Base-by-base conservation (phyloP, 2,113 vertebrate species). In the Cynopterus brachyotis region DNA sequence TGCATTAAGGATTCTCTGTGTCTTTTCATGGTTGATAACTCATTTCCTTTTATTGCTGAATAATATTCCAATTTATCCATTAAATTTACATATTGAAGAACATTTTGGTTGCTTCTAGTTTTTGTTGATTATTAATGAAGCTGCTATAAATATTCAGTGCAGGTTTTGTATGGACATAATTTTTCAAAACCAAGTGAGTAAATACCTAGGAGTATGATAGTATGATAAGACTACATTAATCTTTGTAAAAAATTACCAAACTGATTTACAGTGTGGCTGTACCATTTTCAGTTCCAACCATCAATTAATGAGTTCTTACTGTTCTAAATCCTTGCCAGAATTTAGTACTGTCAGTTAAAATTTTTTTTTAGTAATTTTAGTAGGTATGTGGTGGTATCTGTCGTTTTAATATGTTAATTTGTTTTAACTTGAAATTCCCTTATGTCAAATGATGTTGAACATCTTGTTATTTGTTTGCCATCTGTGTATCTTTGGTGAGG, bases 341-440 rank as follows among this genome's bases (percentile, higher is more conserved):
- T 78, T 80, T 42, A 40, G 79, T 40, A 67, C 15, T 83, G 19
- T 78, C 62, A 20, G 20, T 79, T 57, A 37, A 37, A 37, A 8
- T 1, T 8, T 3, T 59, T 40, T 11, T 53, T 66, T 59, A 81
- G 22, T 50, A 13, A 22, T 93, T 83, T 47, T 83, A 55, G 28
- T 40, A n/a, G 40, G n/a, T 16, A 0, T 53, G 10, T 75, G 13
- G n/a, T 64, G 24, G 37, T 35, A 45, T 69, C 75, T 59, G 28
- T 40, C 78, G 32, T 66, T 82, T 84, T 87, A 64, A 50, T 64
- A 28, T 81, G 66, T 85, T 95, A 35, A 20, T 73, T 62, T 88
- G 57, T 82, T 88, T 83, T 84, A 57, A 91, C 12, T 78, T 82
- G 86, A 59, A 93, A 66, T 87, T 92, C 37, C 42, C 11, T 55